phyloP scores from a whole-genome alignment of 2,113 vertebrate genomes.

The Eulemur rufifrons region DNA sequence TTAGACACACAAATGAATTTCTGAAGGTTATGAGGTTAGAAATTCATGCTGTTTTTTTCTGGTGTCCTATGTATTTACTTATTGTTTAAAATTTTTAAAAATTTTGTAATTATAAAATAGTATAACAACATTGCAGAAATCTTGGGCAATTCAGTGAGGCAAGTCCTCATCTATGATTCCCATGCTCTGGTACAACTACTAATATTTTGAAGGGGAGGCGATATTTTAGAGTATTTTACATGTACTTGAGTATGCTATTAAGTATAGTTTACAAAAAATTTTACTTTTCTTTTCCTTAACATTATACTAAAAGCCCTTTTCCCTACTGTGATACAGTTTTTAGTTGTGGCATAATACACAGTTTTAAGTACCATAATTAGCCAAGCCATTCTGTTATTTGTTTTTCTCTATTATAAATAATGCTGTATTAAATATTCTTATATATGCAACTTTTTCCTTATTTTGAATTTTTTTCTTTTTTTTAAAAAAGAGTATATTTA shows the following conservation, averaged over 20 bases:
- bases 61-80: background rate
- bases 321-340: background rate
- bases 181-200: background rate
- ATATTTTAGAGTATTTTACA: background rate
- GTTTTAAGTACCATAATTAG: constrained; percentile 1
- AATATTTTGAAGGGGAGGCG: background rate
- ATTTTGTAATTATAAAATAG: background rate
- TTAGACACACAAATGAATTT: background rate
- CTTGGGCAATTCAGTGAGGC: background rate
- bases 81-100: background rate
- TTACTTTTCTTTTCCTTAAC: background rate
- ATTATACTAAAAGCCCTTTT: background rate
- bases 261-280: background rate
- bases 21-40: background rate
- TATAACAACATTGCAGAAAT: background rate
- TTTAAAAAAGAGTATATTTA: background rate
- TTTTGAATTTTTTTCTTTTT: background rate
- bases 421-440: background rate
- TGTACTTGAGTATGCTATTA: background rate
- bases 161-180: background rate
- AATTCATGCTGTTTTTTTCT: background rate
- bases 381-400: background rate
- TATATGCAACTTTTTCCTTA: background rate
- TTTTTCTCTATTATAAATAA: background rate
- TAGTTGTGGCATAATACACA: background rate